Percentiles rank a stretch among this genome's conserved stretches.
Evolutionary conservation across 2,888 invertebrate species (phyloP).

Genomic region (Trisateles emortualis): DNA sequence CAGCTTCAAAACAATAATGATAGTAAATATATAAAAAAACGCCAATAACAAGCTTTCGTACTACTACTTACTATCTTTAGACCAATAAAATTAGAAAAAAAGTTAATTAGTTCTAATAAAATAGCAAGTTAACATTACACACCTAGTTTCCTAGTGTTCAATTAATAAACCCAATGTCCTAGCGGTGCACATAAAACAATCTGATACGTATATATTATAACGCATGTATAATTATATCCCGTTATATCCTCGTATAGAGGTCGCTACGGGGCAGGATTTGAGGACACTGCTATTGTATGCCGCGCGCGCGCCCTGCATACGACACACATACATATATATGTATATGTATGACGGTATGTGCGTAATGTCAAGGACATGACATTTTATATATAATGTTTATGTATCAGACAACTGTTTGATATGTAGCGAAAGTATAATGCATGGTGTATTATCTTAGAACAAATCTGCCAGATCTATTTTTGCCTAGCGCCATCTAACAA

Average conservation of each 20-base stretch:
- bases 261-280: slow-evolving; percentile 36
- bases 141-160: too few relatives aligned
- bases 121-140: too few relatives aligned
- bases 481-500: too few relatives aligned
- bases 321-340: slow-evolving; percentile 8
- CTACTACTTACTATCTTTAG: too few relatives aligned
- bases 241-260: slow-evolving; percentile 31
- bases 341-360: slow-evolving; percentile 10
- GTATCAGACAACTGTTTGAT: slow-evolving; percentile 16
- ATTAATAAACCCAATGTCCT: background rate
- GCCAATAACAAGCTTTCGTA: too few relatives aligned
- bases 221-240: slow-evolving; percentile 24
- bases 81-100: too few relatives aligned
- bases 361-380: slow-evolving; percentile 49
- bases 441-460: too few relatives aligned
- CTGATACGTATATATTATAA: background rate
- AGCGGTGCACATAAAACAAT: background rate
- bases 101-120: too few relatives aligned
- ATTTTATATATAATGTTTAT: slow-evolving; percentile 16
- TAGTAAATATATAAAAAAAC: too few relatives aligned
- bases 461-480: too few relatives aligned
- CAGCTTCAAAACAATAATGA: too few relatives aligned
- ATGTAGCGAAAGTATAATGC: slow-evolving; percentile 40
- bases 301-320: slow-evolving; percentile 63
- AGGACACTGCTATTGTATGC: slow-evolving; percentile 43